Conservation (phyloP, 2,113 vertebrate genomes). For the Lagopus leucura region DNA sequence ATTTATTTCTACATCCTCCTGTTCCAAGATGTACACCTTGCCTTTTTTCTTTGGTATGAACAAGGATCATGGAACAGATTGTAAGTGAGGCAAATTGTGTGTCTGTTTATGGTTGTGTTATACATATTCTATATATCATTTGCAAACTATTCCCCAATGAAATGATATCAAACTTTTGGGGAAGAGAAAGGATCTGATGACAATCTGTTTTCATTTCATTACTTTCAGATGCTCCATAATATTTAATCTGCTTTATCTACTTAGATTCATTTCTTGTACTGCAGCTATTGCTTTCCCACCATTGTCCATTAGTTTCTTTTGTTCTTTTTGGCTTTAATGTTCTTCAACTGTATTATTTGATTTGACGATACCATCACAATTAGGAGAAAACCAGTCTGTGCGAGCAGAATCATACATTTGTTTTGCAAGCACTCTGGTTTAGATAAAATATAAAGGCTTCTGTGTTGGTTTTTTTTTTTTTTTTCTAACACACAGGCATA, state of each 20-base stretch:
- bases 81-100: slow-evolving; percentile 75
- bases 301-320: slow-evolving; percentile 46
- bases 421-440: neutral
- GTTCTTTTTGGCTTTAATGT: slow-evolving; percentile 45
- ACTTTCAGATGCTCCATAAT: slow-evolving; percentile 69
- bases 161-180: slow-evolving; percentile 78
- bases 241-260: slow-evolving; percentile 58
- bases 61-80: slow-evolving; percentile 81
- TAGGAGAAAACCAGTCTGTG: neutral
- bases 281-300: slow-evolving; percentile 15
- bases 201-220: slow-evolving; percentile 77
- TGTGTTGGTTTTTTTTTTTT: neutral
- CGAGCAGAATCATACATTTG: neutral
- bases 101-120: slow-evolving; percentile 75
- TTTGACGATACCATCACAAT: slow-evolving; percentile 53
- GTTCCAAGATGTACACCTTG: slow-evolving; percentile 54
- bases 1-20: slow-evolving; percentile 61
- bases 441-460: neutral
- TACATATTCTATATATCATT: slow-evolving; percentile 76
- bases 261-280: slow-evolving; percentile 49
- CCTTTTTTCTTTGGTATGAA: slow-evolving; percentile 69
- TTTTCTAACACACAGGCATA: neutral
- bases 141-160: slow-evolving; percentile 79
- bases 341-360: slow-evolving; percentile 48
- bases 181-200: slow-evolving; percentile 71